Evolutionary conservation across 2,797 vertebrate genomes (phyloP).

Genomic region (Crotalus adamanteus): DNA sequence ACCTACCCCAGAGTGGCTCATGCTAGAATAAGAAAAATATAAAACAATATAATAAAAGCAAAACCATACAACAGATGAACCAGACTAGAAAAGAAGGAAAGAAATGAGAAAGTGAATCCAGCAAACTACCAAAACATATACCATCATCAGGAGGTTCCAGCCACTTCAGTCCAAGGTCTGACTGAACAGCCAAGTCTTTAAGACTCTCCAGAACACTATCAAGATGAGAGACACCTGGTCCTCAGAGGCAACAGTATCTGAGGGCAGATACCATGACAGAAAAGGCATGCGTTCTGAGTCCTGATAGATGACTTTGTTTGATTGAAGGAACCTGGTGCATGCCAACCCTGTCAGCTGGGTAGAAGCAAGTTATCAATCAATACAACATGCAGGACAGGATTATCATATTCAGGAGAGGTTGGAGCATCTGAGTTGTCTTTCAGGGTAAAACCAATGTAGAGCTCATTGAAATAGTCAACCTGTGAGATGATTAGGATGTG

Average conservation of each 20-base stretch:
- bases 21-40: background rate
- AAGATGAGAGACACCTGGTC: background rate
- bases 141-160: background rate
- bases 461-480: background rate
- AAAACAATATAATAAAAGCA: background rate
- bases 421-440: background rate
- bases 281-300: background rate
- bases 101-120: background rate
- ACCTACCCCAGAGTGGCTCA: background rate
- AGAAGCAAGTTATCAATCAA: background rate
- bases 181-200: background rate
- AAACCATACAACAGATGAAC: background rate
- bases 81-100: background rate
- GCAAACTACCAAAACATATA: background rate
- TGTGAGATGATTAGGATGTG: background rate
- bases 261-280: background rate
- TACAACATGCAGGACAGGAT: background rate
- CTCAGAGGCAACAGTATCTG: background rate
- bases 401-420: background rate
- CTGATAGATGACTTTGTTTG: background rate
- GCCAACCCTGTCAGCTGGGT: background rate
- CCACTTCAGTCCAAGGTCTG: background rate
- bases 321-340: background rate
- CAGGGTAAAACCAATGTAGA: background rate
- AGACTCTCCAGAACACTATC: background rate